Conservation (phyloP, 2,797 vertebrate genomes). For the Emydoidea blandingii region DNA sequence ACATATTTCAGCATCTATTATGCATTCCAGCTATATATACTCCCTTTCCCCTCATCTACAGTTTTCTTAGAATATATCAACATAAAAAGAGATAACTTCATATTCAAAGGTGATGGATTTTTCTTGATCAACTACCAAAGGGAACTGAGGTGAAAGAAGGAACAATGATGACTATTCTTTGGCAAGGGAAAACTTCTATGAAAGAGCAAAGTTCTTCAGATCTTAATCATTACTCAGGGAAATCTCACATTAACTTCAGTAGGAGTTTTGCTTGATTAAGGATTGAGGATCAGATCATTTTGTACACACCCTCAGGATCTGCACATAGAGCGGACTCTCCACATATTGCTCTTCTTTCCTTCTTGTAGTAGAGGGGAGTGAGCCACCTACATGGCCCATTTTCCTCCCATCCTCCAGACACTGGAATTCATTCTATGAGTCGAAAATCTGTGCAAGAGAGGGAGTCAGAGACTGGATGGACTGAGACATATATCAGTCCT, state of each 20-base stretch:
- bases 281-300: not conserved
- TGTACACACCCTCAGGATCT: not conserved
- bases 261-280: not conserved
- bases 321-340: not conserved
- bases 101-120: not conserved
- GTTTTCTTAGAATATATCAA: not conserved
- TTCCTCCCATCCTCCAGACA: not conserved
- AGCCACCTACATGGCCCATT: not conserved
- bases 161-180: not conserved
- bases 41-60: not conserved
- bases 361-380: not conserved
- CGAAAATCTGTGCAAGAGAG: not conserved
- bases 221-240: not conserved
- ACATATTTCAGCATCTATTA: not conserved
- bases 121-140: not conserved
- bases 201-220: not conserved
- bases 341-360: not conserved
- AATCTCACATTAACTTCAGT: not conserved
- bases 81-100: fast-evolving
- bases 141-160: not conserved
- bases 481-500: fast-evolving
- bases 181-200: not conserved
- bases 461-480: not conserved
- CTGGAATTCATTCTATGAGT: not conserved
- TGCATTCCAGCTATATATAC: not conserved